Conservation (phyloP, 2,797 vertebrate species). For the Coluber constrictor region DNA sequence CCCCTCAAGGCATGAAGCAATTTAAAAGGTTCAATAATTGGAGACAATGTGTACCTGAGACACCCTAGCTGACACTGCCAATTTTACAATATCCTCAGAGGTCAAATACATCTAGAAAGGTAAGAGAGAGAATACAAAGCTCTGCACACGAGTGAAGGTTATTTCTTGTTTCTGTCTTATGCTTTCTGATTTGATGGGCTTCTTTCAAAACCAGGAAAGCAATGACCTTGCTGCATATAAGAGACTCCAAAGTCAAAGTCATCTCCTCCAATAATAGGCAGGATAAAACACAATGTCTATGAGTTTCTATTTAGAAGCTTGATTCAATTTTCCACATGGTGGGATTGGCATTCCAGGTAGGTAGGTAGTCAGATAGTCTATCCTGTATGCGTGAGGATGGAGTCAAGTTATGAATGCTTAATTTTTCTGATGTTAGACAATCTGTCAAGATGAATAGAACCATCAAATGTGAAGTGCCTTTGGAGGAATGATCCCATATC, state of each 20-base stretch:
- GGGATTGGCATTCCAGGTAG: not conserved
- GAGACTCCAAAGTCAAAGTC: not conserved
- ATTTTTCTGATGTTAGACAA: not conserved
- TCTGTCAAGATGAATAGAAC: not conserved
- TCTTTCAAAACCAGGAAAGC: not conserved
- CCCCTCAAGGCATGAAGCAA: not conserved
- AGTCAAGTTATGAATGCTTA: not conserved
- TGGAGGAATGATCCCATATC: not conserved
- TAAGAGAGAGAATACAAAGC: not conserved
- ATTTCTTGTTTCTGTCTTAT: not conserved
- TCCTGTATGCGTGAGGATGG: not conserved
- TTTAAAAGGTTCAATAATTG: conserved; percentile 6
- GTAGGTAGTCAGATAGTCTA: not conserved
- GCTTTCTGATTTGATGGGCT: not conserved
- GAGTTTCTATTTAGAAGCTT: not conserved
- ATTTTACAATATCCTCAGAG: not conserved
- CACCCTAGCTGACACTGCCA: not conserved
- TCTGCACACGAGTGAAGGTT: not conserved
- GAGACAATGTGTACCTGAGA: not conserved
- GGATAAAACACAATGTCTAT: not conserved
- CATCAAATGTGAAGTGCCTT: not conserved
- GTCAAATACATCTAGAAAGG: not conserved
- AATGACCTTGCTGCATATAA: not conserved
- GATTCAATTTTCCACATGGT: not conserved
- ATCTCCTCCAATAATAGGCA: not conserved